These are phyloP conservation scores for Coelopa pilipes DNA, from an alignment of 2,888 invertebrate genomes.

Conservation along the genomic window DNA sequence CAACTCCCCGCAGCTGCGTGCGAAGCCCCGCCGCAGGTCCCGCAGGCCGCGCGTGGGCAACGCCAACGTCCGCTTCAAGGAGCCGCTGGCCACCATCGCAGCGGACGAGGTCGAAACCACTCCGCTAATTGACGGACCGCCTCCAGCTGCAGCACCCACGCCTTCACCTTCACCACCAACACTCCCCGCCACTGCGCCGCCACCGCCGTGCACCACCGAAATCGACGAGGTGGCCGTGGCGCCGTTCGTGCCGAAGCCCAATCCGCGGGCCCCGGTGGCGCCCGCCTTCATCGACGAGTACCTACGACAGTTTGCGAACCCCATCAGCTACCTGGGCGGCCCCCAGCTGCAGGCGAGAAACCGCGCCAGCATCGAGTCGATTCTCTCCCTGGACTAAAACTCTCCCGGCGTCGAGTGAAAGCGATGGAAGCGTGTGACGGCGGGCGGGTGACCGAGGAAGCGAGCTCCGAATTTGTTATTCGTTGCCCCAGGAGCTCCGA, in stretches of 20 bases:
- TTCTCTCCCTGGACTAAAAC: slow-evolving; percentile 73
- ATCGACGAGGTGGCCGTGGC: slow-evolving; percentile 50
- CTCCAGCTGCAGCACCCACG: slow-evolving; percentile 37
- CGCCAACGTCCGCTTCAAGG: slow-evolving; percentile 4
- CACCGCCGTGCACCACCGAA: slow-evolving; percentile 37
- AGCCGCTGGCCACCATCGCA: not conserved
- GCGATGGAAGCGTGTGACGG: not conserved
- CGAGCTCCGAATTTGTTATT: no score
- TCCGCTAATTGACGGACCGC: slow-evolving; percentile 38
- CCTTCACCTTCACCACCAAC: not conserved
- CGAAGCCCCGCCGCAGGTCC: slow-evolving; percentile 3
- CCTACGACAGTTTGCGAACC: slow-evolving; percentile 71
- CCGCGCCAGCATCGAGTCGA: slow-evolving; percentile 74
- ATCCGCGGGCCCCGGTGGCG: slow-evolving; percentile 49
- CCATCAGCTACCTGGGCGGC: slow-evolving; percentile 77
- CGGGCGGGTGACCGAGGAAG: not conserved
- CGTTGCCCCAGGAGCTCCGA: no score
- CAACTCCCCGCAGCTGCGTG: not conserved
- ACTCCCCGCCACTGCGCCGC: no score
- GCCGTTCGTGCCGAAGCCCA: slow-evolving; percentile 51
- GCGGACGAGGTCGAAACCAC: not conserved
- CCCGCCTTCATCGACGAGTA: slow-evolving; percentile 71
- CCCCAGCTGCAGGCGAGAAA: slow-evolving; percentile 69
- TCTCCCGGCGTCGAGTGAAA: not conserved
- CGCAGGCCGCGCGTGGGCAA: not conserved